Conservation (phyloP, 2,113 vertebrate species). For the Phylloscopus trochiloides region DNA sequence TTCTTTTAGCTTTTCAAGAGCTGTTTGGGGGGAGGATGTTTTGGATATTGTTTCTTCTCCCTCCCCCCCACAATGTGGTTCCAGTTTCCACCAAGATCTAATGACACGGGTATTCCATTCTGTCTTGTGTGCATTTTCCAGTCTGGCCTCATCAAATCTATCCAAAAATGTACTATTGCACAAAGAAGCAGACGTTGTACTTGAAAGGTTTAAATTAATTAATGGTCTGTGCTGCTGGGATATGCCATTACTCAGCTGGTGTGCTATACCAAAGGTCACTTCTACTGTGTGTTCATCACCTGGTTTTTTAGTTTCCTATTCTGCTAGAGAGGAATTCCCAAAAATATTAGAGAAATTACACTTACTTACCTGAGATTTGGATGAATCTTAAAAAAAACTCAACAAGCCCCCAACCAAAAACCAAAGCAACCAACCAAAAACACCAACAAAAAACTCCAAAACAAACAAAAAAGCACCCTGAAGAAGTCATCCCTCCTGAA, state of each 20-base stretch:
- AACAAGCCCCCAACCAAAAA: background rate
- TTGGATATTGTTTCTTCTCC: constrained; percentile 31
- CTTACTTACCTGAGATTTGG: background rate
- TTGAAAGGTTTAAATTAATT: constrained; percentile 45
- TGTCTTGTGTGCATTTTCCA: background rate
- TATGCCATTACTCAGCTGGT: constrained; percentile 16
- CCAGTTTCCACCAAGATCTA: constrained; percentile 25
- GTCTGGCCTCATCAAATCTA: background rate
- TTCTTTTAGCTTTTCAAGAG: background rate
- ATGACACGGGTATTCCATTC: constrained; percentile 7
- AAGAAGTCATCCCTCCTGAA: background rate
- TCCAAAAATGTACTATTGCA: background rate
- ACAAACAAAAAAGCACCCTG: background rate
- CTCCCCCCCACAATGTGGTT: background rate
- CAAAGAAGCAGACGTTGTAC: background rate
- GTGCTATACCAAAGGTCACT: constrained; percentile 6
- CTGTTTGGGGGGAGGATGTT: background rate
- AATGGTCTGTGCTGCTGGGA: background rate
- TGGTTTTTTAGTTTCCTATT: background rate
- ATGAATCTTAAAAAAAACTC: background rate
- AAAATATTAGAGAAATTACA: background rate
- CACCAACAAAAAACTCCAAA: no score
- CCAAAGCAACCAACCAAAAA: background rate
- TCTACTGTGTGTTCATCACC: background rate
- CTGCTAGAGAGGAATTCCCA: background rate